These are phyloP conservation scores for Tromatobia lineatoria DNA, from an alignment of 2,888 invertebrate species.

Conservation along the genomic window DNA sequence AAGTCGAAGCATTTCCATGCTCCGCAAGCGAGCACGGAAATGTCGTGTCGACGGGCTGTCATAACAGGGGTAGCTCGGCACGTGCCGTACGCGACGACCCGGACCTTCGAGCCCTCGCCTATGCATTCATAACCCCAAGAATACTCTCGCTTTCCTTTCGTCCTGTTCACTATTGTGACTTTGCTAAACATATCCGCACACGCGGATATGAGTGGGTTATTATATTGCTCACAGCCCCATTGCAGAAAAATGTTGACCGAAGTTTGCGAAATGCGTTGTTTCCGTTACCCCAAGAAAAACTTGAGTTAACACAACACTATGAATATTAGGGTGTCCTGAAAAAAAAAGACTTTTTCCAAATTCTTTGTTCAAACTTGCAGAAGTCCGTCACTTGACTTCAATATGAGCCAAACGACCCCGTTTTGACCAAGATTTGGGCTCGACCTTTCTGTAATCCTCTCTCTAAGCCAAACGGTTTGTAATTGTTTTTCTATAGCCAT, in stretches of 20 bases:
- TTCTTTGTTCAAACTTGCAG: no score
- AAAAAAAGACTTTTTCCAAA: no score
- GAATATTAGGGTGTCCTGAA: no score
- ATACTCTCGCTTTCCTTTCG: slow-evolving; percentile 44
- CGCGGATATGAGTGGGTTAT: slow-evolving; percentile 32
- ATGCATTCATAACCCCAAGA: slow-evolving; percentile 48
- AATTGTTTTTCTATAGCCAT: no score
- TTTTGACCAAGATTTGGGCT: no score
- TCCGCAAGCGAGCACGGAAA: slow-evolving; percentile 66
- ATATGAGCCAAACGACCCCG: no score
- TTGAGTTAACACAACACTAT: not conserved
- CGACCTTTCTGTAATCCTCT: no score
- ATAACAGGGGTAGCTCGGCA: slow-evolving; percentile 82
- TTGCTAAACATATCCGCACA: slow-evolving; percentile 54
- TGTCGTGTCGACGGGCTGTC: slow-evolving; percentile 80
- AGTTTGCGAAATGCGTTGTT: not conserved
- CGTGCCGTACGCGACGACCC: slow-evolving; percentile 75
- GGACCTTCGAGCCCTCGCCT: slow-evolving; percentile 63
- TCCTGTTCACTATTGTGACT: slow-evolving; percentile 38
- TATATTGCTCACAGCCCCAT: not conserved
- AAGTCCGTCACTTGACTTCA: no score
- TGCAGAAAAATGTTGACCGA: not conserved
- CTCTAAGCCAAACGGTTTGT: no score
- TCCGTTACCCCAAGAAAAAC: not conserved
- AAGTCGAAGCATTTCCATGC: slow-evolving; percentile 70